Conservation (phyloP, 2,888 invertebrate genomes). For the Boloria euphrosyne region DNA sequence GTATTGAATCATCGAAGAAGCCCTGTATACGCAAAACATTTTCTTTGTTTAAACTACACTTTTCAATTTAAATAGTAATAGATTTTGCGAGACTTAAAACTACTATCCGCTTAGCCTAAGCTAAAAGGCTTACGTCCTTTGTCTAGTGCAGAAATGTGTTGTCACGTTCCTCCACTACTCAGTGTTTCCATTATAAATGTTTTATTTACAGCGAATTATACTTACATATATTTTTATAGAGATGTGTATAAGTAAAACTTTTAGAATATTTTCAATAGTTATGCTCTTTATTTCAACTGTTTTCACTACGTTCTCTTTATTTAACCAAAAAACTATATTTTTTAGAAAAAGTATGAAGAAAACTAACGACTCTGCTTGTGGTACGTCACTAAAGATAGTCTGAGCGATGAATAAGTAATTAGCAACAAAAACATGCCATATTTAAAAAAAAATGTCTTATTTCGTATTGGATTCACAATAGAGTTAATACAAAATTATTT, state of each 20-base stretch:
- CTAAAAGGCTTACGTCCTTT: conserved; percentile 12
- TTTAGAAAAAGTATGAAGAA: too few species aligned
- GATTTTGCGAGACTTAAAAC: conserved; percentile 12
- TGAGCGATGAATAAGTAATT: too few species aligned
- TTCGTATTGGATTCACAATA: too few species aligned
- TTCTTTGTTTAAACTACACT: neutral
- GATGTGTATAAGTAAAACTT: too few species aligned
- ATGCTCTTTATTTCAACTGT: too few species aligned
- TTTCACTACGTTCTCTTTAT: too few species aligned
- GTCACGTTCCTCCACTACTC: neutral
- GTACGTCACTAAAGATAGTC: neutral
- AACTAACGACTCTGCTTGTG: too few species aligned
- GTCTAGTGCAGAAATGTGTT: conserved; percentile 11
- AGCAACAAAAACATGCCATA: too few species aligned
- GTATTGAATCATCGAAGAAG: too few species aligned
- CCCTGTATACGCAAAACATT: neutral
- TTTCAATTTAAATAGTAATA: conserved; percentile 12
- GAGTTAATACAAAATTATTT: neutral
- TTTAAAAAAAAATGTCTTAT: too few species aligned
- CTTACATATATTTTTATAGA: neutral
- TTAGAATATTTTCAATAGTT: too few species aligned
- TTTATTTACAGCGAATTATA: neutral
- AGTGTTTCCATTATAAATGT: neutral
- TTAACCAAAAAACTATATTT: neutral
- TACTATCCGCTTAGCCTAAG: conserved; percentile 10